A percentile compares a stretch with the other conserved stretches of the same genome.
phyloP scores from a whole-genome alignment of 2,888 invertebrate species.

The Agonopterix subpropinquella region DNA sequence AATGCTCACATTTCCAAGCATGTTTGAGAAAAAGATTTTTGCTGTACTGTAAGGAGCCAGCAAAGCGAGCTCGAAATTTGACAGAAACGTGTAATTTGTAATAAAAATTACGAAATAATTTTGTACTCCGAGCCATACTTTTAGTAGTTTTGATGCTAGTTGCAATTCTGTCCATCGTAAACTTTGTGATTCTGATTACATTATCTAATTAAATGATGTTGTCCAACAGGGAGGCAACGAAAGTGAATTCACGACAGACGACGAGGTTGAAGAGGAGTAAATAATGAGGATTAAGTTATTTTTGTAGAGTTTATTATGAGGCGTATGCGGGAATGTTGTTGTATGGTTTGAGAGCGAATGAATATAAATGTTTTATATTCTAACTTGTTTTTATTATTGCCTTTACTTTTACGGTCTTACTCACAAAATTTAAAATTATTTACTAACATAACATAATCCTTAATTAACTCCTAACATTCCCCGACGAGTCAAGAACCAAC shows the following conservation, averaged over 20 bases:
- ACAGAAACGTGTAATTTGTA: too few relatives aligned
- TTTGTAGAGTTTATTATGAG: constrained; percentile 70
- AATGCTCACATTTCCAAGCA: too few relatives aligned
- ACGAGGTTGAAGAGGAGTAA: constrained; percentile 77
- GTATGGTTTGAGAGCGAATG: constrained; percentile 56
- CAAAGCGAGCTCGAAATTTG: too few relatives aligned
- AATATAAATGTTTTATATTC: constrained; percentile 69
- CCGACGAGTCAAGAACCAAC: too few relatives aligned
- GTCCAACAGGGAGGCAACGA: constrained; percentile 71
- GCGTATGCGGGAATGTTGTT: constrained; percentile 45
- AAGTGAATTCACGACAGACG: constrained; percentile 80
- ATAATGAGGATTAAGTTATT: constrained; percentile 56
- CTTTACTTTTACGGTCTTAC: neutral
- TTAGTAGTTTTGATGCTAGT: too few relatives aligned
- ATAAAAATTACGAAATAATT: too few relatives aligned
- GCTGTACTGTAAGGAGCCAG: too few relatives aligned
- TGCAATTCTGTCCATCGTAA: too few relatives aligned
- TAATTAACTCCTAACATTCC: neutral
- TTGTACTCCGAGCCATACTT: too few relatives aligned
- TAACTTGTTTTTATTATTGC: constrained; percentile 28
- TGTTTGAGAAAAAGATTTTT: too few relatives aligned
- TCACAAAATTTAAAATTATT: neutral
- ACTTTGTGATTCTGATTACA: too few relatives aligned
- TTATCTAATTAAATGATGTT: constrained; percentile 12
- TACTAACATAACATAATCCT: neutral